These are phyloP conservation scores for Styela clava DNA, from an alignment of 23 tunicate species.

Conservation along the genomic window DNA sequence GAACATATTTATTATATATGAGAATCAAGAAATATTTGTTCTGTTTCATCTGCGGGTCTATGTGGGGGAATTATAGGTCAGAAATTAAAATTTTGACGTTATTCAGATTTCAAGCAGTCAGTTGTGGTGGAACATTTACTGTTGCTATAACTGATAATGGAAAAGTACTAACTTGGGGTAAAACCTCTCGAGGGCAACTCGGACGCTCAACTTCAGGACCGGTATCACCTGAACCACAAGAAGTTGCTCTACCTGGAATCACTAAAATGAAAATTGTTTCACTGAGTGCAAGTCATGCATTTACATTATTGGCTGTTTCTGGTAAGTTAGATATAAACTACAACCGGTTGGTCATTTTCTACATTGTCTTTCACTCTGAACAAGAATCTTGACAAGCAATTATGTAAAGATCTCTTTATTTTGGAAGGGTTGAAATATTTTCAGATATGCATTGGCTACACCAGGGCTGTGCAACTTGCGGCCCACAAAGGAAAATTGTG, in stretches of 20 bases:
- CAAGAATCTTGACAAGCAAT: too few species aligned
- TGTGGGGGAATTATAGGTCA: too few species aligned
- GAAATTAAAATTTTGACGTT: too few species aligned
- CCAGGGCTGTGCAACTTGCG: too few species aligned
- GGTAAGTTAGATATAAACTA: conserved; percentile 37
- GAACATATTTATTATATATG: too few species aligned
- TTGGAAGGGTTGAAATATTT: too few species aligned
- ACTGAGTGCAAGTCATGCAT: conserved; percentile 72
- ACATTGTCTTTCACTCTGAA: background rate
- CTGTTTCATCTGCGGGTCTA: too few species aligned
- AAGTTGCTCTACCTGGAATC: conserved; percentile 36
- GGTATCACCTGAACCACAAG: conserved; percentile 53
- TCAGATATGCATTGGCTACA: too few species aligned
- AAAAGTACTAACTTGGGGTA: conserved; percentile 85
- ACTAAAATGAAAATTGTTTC: conserved; percentile 60
- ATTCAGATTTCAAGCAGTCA: conserved; percentile 61
- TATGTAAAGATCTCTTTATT: too few species aligned
- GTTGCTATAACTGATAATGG: conserved; percentile 61
- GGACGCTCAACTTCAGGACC: conserved; percentile 59
- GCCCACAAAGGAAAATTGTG: too few species aligned
- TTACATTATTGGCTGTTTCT: conserved; percentile 70
- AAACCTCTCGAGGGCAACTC: conserved; percentile 79
- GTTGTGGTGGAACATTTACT: conserved; percentile 94
- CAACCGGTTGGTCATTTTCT: background rate
- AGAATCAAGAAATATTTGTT: too few species aligned